Base-by-base conservation (phyloP, 37 sponge, comb jelly and placozoan genomes). In the Aphrocallistes beatrix region DNA sequence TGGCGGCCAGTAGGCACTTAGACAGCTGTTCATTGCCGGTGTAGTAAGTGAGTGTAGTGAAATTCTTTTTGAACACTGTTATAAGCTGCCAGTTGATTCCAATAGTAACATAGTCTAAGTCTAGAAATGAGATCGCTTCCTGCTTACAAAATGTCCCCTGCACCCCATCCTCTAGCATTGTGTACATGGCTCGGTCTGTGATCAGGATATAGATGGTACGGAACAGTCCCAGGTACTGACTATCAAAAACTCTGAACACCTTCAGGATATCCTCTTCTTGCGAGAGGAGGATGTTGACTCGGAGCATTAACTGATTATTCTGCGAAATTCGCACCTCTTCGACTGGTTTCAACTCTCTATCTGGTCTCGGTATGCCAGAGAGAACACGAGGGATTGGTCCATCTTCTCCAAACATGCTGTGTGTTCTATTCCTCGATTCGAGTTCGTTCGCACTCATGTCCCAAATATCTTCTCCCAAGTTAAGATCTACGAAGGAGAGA, bases 101-200 rank as follows among this genome's bases (percentile, higher is more conserved):
- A 60, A 60, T 60, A 60, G 75, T 60, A 32, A 60, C 34, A 60
- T 60, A 60, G 75, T 60, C 75, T 60, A 60, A 30, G 34, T 60
- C 34, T 60, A 30, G 34, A 28, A 19, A 60, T 3, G 75, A 32
- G 8, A 60, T 60, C 3, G 21, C 75, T 19, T 60, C 75, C n/a
- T 60, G 75, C 34, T 60, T 21, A 13, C 75, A 60, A 30, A 60
- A 60, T 6, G 75, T 60, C 17, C 75, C 75, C n/a, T 60, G 75
- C 34, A 30, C 75, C 3, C 75, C 75, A 13, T 60, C 75, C n/a
- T 60, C 75, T 60, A 60, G 28, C 75, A 60, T 60, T 60, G 75
- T 60, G 34, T 60, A 60, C 3, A 60, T 28, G 3, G 75, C 75
- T 32, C 34, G 75, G 21, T 60, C 75, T 3, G 75, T 60, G 8